Evolutionary conservation across 2,113 vertebrate genomes (phyloP).

Genomic region (Hemicordylus capensis): DNA sequence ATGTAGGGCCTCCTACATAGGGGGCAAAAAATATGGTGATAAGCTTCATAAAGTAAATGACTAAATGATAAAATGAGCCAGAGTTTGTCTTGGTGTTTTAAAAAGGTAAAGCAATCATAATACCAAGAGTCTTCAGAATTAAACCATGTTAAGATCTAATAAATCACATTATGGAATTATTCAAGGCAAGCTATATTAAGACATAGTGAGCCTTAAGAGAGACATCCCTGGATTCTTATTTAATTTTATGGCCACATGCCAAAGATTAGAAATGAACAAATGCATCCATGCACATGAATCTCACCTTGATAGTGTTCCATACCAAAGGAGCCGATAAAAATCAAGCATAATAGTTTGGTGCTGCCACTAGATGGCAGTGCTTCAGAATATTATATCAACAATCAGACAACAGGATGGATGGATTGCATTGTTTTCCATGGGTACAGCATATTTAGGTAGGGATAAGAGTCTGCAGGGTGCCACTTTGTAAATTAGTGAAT

Average conservation of each 20-base stretch:
- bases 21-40: neutral
- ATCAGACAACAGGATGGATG: neutral
- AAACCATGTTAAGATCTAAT: constrained; percentile 1
- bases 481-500: neutral
- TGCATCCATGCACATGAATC: neutral
- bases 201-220: accelerated
- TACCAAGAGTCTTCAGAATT: neutral
- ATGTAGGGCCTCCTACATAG: neutral
- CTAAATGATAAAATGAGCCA: neutral
- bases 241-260: neutral
- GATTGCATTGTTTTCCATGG: neutral
- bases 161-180: neutral
- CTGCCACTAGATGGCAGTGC: constrained; percentile 63
- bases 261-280: neutral
- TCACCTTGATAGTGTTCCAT: neutral
- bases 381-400: constrained; percentile 27
- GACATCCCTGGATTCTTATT: accelerated
- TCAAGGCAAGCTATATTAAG: neutral
- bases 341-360: neutral
- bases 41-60: neutral
- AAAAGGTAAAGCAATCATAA: neutral
- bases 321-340: neutral
- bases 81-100: neutral
- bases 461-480: neutral
- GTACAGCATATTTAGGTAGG: neutral